Conservation (phyloP, 1,140 invertebrate genomes). For the Ptiloglossa arizonensis region DNA sequence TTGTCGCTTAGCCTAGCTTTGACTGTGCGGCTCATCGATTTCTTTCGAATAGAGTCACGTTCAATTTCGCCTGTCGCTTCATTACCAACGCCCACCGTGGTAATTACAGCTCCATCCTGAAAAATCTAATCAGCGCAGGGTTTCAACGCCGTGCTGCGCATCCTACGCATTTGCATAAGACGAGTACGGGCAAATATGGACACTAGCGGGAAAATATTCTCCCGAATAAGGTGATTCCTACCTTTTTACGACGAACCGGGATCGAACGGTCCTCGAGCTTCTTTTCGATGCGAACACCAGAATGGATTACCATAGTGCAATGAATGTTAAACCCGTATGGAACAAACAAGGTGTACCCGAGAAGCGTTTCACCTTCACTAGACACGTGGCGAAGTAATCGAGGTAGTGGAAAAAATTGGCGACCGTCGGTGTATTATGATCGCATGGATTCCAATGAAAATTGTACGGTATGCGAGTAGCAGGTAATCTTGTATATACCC, state of each 20-base stretch:
- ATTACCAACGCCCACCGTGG: conserved; percentile 6
- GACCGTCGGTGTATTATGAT: too few species aligned
- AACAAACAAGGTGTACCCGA: neutral
- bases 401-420: too few species aligned
- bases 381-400: too few species aligned
- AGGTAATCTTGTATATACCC: too few species aligned
- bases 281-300: neutral
- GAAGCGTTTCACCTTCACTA: too few species aligned
- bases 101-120: conserved; percentile 4
- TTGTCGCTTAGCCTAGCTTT: conserved; percentile 38
- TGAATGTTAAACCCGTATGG: neutral
- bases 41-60: conserved; percentile 23
- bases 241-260: neutral
- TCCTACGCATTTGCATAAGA: conserved; percentile 8
- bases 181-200: neutral
- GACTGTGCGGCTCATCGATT: conserved; percentile 24
- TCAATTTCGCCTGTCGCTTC: conserved; percentile 34
- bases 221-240: neutral
- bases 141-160: neutral
- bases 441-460: too few species aligned
- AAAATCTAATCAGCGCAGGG: conserved; percentile 17
- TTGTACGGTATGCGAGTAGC: too few species aligned
- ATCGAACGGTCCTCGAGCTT: neutral
- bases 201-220: neutral
- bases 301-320: neutral